Evolutionary conservation across 1,140 invertebrate species (phyloP).

Genomic region (Cherax destructor): DNA sequence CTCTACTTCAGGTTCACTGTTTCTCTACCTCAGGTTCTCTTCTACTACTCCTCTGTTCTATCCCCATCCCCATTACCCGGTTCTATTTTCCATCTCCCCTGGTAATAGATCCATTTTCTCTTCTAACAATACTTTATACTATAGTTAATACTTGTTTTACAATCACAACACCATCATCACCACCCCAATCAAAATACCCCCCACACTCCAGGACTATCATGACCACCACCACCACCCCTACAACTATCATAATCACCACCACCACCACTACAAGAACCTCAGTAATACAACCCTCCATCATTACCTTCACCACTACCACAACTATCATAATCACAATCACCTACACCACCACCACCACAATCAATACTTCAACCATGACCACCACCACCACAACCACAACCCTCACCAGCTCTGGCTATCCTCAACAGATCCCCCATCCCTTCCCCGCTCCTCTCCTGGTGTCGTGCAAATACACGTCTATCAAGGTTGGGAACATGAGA

Average conservation of each 20-base stretch:
- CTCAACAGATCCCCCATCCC: background rate
- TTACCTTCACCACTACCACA: no score
- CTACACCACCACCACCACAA: background rate
- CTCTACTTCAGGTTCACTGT: no score
- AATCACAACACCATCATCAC: no score
- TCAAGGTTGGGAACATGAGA: constrained; percentile 33
- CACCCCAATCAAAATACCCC: no score
- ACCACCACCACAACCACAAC: background rate
- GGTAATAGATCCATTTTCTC: no score
- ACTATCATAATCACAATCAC: background rate
- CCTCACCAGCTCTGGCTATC: no score
- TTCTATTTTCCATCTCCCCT: background rate
- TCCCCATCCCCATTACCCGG: background rate
- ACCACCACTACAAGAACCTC: background rate
- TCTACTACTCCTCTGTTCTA: background rate
- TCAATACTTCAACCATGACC: background rate
- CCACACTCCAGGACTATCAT: no score
- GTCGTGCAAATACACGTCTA: constrained; percentile 58
- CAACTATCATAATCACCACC: background rate
- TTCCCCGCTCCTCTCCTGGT: background rate
- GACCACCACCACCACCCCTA: no score
- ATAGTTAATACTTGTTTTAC: no score
- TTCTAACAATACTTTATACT: no score
- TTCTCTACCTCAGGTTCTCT: background rate
- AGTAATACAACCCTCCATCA: no score